Evolutionary conservation across 2,888 invertebrate species (phyloP), one percentile per base, ranked within the genome.

Genomic region (Drosophila anomelani): DNA sequence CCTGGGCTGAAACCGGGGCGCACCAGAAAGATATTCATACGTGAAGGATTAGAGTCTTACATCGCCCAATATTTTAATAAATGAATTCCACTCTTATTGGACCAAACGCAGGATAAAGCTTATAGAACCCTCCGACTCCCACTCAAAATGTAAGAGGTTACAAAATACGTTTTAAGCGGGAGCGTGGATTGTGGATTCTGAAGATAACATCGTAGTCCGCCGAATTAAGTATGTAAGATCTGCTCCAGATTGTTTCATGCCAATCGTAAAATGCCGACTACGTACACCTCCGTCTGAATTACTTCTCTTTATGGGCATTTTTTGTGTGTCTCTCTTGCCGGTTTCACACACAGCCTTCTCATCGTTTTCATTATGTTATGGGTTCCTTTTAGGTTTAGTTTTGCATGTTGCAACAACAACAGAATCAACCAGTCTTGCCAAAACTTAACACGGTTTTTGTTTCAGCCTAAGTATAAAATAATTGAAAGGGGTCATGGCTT

Each of bases 351-450:
- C 43, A 64, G 68, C 26, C 54, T 23, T 47, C 55, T 47, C 49
- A 55, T 29, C 38, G 57, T 58, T 73, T 58, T 51, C 58, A 59
- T 56, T 47, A 75, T 80, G 69, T 71, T 70, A 68, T 80, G 75
- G 80, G 89, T 86, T 86, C 89, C 89, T 86, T 85, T 76, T 77
- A 71, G 68, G 9, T 51, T 59, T 58, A 74, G 55, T 62, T 73
- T 66, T 51, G 61, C 69, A 67, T 80, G 41, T 78, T 74, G 82
- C 70, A 73, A 71, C 55, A 70, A 75, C 91, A 90, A 90, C 91
- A 91, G 88, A 91, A 91, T 91, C 91, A 75, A 84, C 60, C 83
- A 85, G 91, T 91, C 91, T 91, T 90, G 84, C 90, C 91, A 91
- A 87, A 85, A 85, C 78, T 83, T 80, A 89, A 89, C 56, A 59